These are phyloP conservation scores for Aldabrachelys gigantea DNA, from an alignment of 2,113 vertebrate species.

Conservation along the genomic window DNA sequence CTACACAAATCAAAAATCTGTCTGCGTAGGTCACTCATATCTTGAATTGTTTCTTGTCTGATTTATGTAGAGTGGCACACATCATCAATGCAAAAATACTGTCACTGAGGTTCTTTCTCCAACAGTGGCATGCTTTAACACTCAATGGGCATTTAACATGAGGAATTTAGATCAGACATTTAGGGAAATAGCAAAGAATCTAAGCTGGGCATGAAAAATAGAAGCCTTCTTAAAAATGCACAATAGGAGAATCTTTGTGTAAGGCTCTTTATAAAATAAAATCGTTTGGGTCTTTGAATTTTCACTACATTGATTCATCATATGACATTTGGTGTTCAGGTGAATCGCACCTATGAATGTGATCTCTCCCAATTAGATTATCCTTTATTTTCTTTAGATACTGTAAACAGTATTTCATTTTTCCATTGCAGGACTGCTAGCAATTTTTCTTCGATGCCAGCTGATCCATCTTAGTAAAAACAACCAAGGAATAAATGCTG, in stretches of 20 bases:
- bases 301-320: background rate
- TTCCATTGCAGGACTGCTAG: background rate
- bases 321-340: background rate
- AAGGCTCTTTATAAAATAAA: background rate
- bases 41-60: background rate
- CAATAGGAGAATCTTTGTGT: background rate
- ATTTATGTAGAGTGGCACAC: background rate
- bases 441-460: background rate
- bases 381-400: background rate
- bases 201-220: background rate
- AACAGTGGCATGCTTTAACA: background rate
- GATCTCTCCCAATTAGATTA: background rate
- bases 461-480: background rate
- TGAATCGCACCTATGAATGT: background rate
- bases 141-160: background rate
- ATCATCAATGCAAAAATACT: background rate
- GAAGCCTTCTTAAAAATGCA: background rate
- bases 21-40: background rate
- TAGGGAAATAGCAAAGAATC: background rate
- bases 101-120: background rate
- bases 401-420: background rate
- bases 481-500: background rate
- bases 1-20: background rate
- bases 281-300: background rate
- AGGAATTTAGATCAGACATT: background rate